A percentile compares a stretch with the other conserved stretches of the same genome.
These are phyloP conservation scores for Drosophila repleta DNA, from an alignment of 1,140 invertebrate species.

Conservation along the genomic window DNA sequence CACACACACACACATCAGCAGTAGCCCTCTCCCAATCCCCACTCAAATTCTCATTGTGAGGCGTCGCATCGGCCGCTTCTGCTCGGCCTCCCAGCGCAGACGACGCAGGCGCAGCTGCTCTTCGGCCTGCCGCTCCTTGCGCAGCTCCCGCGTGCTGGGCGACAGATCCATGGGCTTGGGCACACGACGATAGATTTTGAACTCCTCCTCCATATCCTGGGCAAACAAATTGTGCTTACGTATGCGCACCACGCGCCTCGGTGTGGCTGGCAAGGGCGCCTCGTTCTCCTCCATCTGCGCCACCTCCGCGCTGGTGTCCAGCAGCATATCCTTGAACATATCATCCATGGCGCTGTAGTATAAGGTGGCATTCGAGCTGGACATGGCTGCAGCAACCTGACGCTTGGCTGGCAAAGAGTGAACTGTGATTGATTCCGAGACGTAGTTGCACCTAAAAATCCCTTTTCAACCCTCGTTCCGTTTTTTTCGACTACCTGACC, in stretches of 20 bases:
- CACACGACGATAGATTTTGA: constrained; percentile 49
- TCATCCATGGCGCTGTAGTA: constrained; percentile 63
- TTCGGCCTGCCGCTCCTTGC: constrained; percentile 28
- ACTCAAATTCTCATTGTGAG: constrained; percentile 47
- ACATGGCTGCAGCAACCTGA: constrained; percentile 60
- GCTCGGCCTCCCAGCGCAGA: constrained; percentile 19
- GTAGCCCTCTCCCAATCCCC: not conserved
- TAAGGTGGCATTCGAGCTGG: constrained; percentile 50
- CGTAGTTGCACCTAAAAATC: constrained; percentile 21
- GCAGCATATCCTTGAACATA: constrained; percentile 53
- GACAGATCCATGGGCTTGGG: constrained; percentile 25
- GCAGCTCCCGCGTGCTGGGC: constrained; percentile 23
- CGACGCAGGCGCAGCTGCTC: constrained; percentile 37
- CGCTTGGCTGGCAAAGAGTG: constrained; percentile 34
- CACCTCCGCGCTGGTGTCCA: constrained; percentile 24
- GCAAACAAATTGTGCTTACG: constrained; percentile 58
- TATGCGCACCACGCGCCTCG: constrained; percentile 52
- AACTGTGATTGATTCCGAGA: constrained; percentile 66
- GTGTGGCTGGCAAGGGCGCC: constrained; percentile 35
- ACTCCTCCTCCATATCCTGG: constrained; percentile 29
- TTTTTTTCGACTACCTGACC: constrained; percentile 50
- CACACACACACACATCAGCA: no score
- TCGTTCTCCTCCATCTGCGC: constrained; percentile 5
- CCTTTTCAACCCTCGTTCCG: constrained; percentile 56
- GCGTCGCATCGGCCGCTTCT: constrained; percentile 30